Evolutionary conservation across 2,888 invertebrate genomes (phyloP), one percentile per base, ranked within the genome.

Genomic region (Salpingus planirostris): DNA sequence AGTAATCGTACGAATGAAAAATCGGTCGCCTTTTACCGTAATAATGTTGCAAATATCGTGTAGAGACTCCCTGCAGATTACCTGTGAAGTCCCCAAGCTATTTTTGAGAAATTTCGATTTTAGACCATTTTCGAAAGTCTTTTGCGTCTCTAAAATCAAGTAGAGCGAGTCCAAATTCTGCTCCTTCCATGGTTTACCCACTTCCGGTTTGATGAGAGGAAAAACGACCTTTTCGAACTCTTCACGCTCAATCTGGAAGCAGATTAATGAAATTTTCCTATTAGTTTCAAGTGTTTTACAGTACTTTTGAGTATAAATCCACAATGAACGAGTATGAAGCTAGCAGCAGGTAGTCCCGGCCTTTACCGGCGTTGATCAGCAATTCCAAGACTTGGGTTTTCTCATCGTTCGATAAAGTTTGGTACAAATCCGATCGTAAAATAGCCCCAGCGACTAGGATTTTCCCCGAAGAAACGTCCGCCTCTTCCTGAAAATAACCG

Each of bases 401-500:
- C 13, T 75, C 69, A 27, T 77, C 73, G 13, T 46, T 47, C 1
- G 67, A 60, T 42, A 67, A 66, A 43, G 66, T 66, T 2, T 63
- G 43, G 46, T 80, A 69, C 28, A 73, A 62, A 11, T 72, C 73
- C 1, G 84, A 79, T 28, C 78, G 70, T 37, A 85, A 70, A 15
- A 83, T 54, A 2, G 84, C 78, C 12, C 81, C 80, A 54, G 78
- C 80, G 1, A 75, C 69, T 46, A 86, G 64, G 39, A 86, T 76
- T 52, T 78, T 76, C 1, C 86, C 86, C 12, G 77, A 71, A 15
- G 73, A 71, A 27, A 81, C 72, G 65, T 85, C 82, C 21, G 78
- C 80, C 50, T 77, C 76, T 69, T 85, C 85, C 83, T 85, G 46
- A 57, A 55, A 31, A 31, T 23, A 38, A 36, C 31, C 31, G 40